A percentile compares a stretch with the other conserved stretches of the same genome.
Evolutionary conservation across 1,140 invertebrate species (phyloP).

Genomic region (Musca vetustissima): DNA sequence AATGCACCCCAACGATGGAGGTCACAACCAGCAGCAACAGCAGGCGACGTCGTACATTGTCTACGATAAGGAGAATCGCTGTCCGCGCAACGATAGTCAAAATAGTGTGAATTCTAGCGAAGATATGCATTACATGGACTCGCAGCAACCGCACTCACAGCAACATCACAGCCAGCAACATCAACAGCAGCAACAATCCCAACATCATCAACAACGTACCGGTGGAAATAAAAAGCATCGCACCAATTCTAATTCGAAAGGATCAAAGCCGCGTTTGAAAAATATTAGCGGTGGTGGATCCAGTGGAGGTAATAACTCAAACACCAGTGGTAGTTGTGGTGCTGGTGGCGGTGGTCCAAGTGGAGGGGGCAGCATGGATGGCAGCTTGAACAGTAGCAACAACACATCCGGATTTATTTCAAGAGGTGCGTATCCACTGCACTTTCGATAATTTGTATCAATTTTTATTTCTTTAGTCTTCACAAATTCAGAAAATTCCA

Average conservation of each 20-base stretch:
- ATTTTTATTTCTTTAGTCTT: constrained; percentile 43
- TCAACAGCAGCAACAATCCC: constrained; percentile 4
- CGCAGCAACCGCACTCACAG: constrained; percentile 40
- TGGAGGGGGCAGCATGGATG: constrained; percentile 41
- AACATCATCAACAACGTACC: constrained; percentile 3
- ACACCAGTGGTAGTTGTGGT: constrained; percentile 11
- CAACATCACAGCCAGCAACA: constrained; percentile 28
- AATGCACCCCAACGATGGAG: constrained; percentile 9
- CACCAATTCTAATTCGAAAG: constrained; percentile 57
- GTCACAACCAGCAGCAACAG: constrained; percentile 38
- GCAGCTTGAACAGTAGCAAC: constrained; percentile 41
- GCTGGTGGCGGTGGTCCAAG: constrained; percentile 30
- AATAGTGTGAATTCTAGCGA: constrained; percentile 42
- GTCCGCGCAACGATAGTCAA: constrained; percentile 50
- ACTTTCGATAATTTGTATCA: constrained; percentile 25
- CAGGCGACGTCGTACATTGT: constrained; percentile 28
- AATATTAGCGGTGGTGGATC: constrained; percentile 47
- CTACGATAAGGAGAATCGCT: constrained; percentile 32
- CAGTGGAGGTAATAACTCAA: constrained; percentile 25
- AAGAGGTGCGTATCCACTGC: constrained; percentile 43
- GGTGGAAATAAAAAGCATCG: constrained; percentile 58
- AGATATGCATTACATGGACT: constrained; percentile 31
- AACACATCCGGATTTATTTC: constrained; percentile 54
- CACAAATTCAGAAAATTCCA: constrained; percentile 72
- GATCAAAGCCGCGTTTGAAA: constrained; percentile 53